phyloP scores from a whole-genome alignment of 2,888 invertebrate species.

The Lissonota sp. region DNA sequence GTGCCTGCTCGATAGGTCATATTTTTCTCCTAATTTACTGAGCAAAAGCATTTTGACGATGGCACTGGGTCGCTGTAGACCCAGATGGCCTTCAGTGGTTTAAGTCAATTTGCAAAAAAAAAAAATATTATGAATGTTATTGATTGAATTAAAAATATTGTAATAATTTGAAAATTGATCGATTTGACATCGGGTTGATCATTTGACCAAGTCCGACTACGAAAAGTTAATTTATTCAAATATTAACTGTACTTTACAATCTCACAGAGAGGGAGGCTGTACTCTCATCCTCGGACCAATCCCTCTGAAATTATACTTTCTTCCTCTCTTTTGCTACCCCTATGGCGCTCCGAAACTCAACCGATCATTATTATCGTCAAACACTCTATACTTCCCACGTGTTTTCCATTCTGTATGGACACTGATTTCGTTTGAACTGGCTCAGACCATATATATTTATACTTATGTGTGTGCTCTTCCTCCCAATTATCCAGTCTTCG shows the following conservation, averaged over 20 bases:
- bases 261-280: slow-evolving; percentile 16
- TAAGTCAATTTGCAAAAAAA: too few species aligned
- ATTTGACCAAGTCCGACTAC: too few species aligned
- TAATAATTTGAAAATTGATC: too few species aligned
- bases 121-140: too few species aligned
- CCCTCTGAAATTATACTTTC: slow-evolving; percentile 26
- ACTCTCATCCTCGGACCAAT: slow-evolving; percentile 6
- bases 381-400: slow-evolving; percentile 36
- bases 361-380: slow-evolving; percentile 38
- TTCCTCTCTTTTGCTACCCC: neutral
- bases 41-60: too few species aligned
- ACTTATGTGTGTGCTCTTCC: neutral
- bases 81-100: too few species aligned
- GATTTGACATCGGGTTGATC: too few species aligned
- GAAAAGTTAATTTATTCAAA: too few species aligned
- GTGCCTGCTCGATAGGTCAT: too few species aligned
- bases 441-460: neutral
- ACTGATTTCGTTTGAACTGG: slow-evolving; percentile 24
- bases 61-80: too few species aligned
- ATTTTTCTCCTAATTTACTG: too few species aligned
- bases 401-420: slow-evolving; percentile 22
- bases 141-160: too few species aligned
- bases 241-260: slow-evolving; percentile 22
- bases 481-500: slow-evolving; percentile 34
- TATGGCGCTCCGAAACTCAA: slow-evolving; percentile 35